phyloP scores from a whole-genome alignment of 2,113 vertebrate genomes.

The Dryoscopus gambensis region DNA sequence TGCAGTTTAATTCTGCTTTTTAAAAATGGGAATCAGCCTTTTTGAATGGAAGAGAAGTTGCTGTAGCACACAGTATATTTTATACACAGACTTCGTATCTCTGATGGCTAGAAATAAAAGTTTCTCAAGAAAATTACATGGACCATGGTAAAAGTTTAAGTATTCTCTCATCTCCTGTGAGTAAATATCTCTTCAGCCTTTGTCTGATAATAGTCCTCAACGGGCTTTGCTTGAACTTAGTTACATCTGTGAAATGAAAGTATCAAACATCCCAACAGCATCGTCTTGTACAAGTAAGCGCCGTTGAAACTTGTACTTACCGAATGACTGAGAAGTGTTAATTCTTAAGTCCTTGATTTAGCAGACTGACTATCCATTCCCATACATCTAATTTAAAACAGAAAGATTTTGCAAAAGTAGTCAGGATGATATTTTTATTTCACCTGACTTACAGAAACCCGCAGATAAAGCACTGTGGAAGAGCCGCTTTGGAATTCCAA shows the following conservation, averaged over 20 bases:
- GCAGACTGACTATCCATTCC: background rate
- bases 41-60: background rate
- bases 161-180: background rate
- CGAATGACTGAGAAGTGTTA: background rate
- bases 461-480: background rate
- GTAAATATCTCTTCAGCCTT: background rate
- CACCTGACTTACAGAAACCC: background rate
- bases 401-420: background rate
- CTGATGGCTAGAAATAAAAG: background rate
- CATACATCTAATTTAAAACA: background rate
- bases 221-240: background rate
- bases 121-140: background rate
- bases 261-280: background rate
- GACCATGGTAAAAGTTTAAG: background rate
- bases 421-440: background rate
- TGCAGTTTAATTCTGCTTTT: constrained; percentile 13
- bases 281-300: background rate
- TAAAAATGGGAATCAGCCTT: background rate
- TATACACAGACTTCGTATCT: background rate
- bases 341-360: background rate
- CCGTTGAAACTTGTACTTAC: background rate
- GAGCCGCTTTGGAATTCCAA: background rate
- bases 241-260: background rate
- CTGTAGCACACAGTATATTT: background rate
- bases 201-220: background rate